phyloP scores from a whole-genome alignment of 1,140 invertebrate genomes.

The Drosophila ananassae region DNA sequence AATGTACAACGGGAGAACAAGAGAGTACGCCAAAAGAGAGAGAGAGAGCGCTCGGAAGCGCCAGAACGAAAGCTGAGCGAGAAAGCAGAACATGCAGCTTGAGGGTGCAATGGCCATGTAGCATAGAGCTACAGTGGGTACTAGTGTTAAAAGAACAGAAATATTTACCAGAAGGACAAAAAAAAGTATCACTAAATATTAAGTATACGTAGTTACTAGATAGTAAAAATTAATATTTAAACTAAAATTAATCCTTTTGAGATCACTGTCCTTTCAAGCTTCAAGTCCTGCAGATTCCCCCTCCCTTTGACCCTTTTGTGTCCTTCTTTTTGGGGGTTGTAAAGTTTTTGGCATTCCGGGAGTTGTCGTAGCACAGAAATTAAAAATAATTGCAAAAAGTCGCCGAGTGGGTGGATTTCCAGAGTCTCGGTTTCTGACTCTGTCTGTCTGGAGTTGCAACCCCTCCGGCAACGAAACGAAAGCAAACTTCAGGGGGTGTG shows the following conservation, averaged over 20 bases:
- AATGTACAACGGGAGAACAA: constrained; percentile 34
- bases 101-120: constrained; percentile 61
- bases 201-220: not conserved
- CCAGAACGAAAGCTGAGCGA: constrained; percentile 19
- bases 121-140: constrained; percentile 18
- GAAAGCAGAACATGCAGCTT: constrained; percentile 37
- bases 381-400: constrained; percentile 71
- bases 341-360: constrained; percentile 76
- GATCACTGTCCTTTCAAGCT: constrained; percentile 19
- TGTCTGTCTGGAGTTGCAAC: constrained; percentile 77
- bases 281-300: constrained; percentile 33
- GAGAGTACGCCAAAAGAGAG: constrained; percentile 11
- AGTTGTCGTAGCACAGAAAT: constrained; percentile 71
- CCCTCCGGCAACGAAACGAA: constrained; percentile 57
- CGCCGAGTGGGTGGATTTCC: constrained; percentile 48
- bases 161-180: too few relatives aligned
- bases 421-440: constrained; percentile 9
- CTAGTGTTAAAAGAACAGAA: not conserved
- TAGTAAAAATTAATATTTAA: not conserved
- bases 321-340: constrained; percentile 68
- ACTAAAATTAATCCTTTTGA: not conserved
- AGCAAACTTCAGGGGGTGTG: constrained; percentile 50
- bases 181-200: not conserved
- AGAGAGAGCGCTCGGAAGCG: not conserved
- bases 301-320: constrained; percentile 27